These are phyloP conservation scores for Dendrolimus punctatus DNA, from an alignment of 1,140 invertebrate genomes.

Conservation along the genomic window DNA sequence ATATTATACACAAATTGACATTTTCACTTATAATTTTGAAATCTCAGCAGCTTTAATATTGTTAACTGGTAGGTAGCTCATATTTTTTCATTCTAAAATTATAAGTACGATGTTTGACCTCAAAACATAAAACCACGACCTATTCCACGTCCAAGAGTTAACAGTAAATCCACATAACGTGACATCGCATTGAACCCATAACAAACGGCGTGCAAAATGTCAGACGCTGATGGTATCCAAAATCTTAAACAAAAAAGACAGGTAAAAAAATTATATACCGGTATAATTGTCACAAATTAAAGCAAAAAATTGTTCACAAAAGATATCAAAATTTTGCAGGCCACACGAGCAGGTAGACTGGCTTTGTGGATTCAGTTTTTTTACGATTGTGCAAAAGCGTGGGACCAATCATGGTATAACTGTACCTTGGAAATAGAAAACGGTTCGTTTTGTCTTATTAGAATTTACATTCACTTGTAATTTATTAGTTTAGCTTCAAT, in stretches of 20 bases:
- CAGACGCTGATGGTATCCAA: slow-evolving; percentile 30
- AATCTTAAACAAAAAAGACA: slow-evolving; percentile 48
- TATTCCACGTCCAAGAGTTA: slow-evolving; percentile 25
- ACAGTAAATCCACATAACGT: slow-evolving; percentile 39
- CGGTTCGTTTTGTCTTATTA: slow-evolving; percentile 13
- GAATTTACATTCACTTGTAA: not conserved
- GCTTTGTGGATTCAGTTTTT: slow-evolving; percentile 48
- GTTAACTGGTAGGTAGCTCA: too few species aligned
- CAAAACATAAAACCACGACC: not conserved
- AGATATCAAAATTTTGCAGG: slow-evolving; percentile 71
- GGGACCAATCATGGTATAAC: slow-evolving; percentile 58
- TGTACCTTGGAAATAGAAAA: slow-evolving; percentile 23
- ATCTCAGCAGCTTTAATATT: too few species aligned
- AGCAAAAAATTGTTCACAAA: slow-evolving; percentile 64
- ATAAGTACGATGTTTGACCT: slow-evolving; percentile 1
- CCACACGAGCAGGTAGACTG: slow-evolving; percentile 68
- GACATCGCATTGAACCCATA: slow-evolving; percentile 32
- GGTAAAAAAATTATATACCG: slow-evolving; percentile 71
- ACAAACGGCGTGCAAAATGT: slow-evolving; percentile 60
- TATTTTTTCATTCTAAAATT: not conserved
- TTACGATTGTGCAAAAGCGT: slow-evolving; percentile 68
- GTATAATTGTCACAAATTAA: slow-evolving; percentile 72
- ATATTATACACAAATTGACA: not conserved
- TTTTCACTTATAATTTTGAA: too few species aligned
- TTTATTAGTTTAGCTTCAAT: too few species aligned